Conservation (phyloP, 1,140 invertebrate species). For the Drosophila baimaii region DNA sequence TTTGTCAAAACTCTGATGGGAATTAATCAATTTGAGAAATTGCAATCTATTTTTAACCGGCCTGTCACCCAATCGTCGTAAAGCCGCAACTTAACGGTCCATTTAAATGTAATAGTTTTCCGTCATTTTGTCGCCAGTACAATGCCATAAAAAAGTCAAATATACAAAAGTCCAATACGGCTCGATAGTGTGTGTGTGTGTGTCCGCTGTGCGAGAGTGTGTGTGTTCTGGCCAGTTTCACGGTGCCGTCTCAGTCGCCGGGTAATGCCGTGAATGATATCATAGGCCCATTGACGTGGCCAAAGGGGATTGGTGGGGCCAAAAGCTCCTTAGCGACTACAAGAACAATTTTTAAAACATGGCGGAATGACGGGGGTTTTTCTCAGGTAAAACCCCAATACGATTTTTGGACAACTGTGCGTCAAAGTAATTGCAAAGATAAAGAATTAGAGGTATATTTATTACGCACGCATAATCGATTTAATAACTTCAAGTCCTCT, state of each 20-base stretch:
- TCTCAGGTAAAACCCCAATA: background rate
- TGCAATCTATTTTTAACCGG: conserved; percentile 57
- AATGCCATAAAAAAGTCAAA: conserved; percentile 61
- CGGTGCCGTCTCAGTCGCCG: conserved; percentile 37
- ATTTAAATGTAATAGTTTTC: conserved; percentile 64
- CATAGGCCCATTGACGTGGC: conserved; percentile 49
- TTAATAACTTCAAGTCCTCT: background rate
- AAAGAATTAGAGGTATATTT: background rate
- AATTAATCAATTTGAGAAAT: conserved; percentile 34
- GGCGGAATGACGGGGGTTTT: background rate
- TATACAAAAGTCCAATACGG: conserved; percentile 27
- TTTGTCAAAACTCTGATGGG: conserved; percentile 17
- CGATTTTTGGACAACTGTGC: background rate
- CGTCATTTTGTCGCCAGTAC: conserved; percentile 53
- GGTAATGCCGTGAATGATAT: conserved; percentile 71
- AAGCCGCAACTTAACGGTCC: conserved; percentile 48
- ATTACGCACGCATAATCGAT: background rate
- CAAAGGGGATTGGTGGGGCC: conserved; percentile 15
- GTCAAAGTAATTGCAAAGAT: background rate
- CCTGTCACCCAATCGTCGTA: conserved; percentile 49
- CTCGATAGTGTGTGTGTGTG: background rate
- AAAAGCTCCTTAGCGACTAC: background rate
- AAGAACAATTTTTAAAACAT: background rate
- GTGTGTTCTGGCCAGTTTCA: conserved; percentile 59
- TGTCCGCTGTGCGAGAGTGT: background rate